These are phyloP conservation scores for Ibycter americanus DNA, from an alignment of 2,797 vertebrate species.

Conservation along the genomic window DNA sequence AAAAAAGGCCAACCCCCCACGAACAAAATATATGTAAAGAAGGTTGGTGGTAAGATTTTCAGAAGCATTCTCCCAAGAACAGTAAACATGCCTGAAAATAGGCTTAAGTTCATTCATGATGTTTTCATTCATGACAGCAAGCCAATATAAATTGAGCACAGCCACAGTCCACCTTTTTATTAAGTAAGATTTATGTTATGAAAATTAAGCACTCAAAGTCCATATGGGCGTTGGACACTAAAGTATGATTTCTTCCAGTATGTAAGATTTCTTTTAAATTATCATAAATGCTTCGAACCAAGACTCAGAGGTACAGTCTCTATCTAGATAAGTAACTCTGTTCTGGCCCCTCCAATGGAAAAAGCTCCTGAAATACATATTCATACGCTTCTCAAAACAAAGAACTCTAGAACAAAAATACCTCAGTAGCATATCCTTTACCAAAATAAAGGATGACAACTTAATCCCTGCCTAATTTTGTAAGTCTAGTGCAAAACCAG, in stretches of 20 bases:
- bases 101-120: background rate
- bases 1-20: no score
- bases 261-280: background rate
- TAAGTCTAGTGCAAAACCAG: background rate
- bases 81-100: background rate
- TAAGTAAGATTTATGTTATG: background rate
- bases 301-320: background rate
- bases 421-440: background rate
- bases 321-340: background rate
- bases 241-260: background rate
- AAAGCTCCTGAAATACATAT: background rate
- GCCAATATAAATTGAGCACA: background rate
- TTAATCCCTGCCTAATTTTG: background rate
- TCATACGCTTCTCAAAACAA: background rate
- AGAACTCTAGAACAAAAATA: background rate
- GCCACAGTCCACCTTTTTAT: background rate
- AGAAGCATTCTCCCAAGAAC: background rate
- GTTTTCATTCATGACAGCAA: background rate
- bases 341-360: background rate
- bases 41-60: background rate
- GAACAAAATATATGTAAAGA: background rate
- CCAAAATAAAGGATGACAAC: background rate
- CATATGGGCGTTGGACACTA: background rate
- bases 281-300: background rate
- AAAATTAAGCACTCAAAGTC: background rate